Base-by-base conservation (phyloP, 2,888 invertebrate genomes). In the Tetanocera ferruginea region DNA sequence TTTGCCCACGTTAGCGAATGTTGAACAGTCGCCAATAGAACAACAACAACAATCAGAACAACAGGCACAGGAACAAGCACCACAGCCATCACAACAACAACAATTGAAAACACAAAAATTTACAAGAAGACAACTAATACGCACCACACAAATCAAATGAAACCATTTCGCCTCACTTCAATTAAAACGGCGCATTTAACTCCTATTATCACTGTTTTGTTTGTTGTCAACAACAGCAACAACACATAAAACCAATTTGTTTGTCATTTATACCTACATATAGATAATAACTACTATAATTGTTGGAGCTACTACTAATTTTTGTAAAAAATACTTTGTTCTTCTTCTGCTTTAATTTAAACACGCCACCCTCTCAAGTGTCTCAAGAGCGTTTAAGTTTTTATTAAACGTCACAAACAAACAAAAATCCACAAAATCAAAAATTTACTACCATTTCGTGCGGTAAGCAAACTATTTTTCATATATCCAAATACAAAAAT, bases 41-140 rank as follows among this genome's bases (percentile, higher is more conserved):
- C 80, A 79, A 71, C 77, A 80, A 77, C 78, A 78, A 76, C 78
- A 79, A 43, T 76, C 79, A 66, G 79, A 80, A 67, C 80, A 82
- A 81, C 81, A 82, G 78, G 79, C 78, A 80, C 81, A 82, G 71
- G 78, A 81, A 75, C 67, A 49, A 66, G 52, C 57, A 77, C 57
- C 64, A 72, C 64, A 72, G 74, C 60, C 71, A 76, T 43, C 72
- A 72, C 60, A 72, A 77, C 78, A 75, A 76, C 73, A 72, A 83
- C 67, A 87, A 86, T 84, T 87, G 66, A 88, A 87, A 84, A 86
- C 87, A 86, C 87, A 88, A 83, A 87, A 87, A 86, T 85, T 87
- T 70, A 87, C 88, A 86, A 84, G 88, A 76, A 85, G 87, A 75
- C 82, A 80, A 77, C 55, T 80, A 66, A 79, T 82, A 77, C 81